Conservation (phyloP, 2,113 vertebrate species). For the Heterotilapia buettikoferi region DNA sequence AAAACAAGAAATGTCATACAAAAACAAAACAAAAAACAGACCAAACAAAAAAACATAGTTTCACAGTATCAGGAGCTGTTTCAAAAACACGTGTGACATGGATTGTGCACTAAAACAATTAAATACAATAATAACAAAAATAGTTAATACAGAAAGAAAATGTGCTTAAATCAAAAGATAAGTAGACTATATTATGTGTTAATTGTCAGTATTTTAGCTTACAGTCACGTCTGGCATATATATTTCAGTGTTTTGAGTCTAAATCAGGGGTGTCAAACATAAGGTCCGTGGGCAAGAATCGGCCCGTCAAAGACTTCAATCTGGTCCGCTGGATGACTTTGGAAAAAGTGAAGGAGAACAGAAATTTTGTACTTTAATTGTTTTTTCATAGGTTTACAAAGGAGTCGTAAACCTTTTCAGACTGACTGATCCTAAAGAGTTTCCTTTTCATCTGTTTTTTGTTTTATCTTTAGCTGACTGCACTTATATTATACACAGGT, state of each 20-base stretch:
- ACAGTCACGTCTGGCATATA: neutral
- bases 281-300: neutral
- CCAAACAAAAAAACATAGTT: neutral
- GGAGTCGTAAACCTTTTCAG: neutral
- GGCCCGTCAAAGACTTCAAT: neutral
- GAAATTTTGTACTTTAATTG: rapidly evolving
- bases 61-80: neutral
- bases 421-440: neutral
- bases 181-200: neutral
- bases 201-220: neutral
- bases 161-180: neutral
- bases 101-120: neutral
- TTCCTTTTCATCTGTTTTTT: neutral
- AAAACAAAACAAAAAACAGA: neutral
- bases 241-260: neutral
- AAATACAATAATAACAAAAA: neutral
- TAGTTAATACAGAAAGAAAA: neutral
- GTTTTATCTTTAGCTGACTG: neutral
- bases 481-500: neutral
- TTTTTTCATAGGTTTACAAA: neutral
- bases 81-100: neutral
- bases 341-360: neutral
- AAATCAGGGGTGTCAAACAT: neutral
- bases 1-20: neutral
- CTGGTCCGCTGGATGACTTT: neutral